Conservation (phyloP, 2,888 invertebrate genomes). For the Aleiodes testaceus region DNA sequence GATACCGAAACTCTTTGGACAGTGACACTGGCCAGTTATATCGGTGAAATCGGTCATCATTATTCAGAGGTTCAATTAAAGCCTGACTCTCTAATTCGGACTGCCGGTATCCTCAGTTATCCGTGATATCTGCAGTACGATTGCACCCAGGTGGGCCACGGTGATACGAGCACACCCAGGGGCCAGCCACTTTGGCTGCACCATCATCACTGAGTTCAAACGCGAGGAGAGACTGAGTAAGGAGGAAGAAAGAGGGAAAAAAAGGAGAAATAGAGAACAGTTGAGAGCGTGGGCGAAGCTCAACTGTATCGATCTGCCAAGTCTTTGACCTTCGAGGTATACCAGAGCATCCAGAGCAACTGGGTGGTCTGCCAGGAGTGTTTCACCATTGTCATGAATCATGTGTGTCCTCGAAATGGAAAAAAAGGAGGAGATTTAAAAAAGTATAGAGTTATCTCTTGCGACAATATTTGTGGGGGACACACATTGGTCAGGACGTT, state of each 20-base stretch:
- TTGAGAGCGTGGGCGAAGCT: conserved; percentile 64
- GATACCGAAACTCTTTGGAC: conserved; percentile 4
- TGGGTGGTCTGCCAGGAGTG: conserved; percentile 39
- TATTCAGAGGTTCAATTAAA: conserved; percentile 72
- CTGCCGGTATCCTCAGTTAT: conserved; percentile 63
- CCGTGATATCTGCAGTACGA: conserved; percentile 67
- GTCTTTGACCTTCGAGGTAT: conserved; percentile 57
- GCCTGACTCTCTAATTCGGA: conserved; percentile 68
- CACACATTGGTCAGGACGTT: conserved; percentile 9
- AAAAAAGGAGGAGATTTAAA: neutral
- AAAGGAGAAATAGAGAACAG: conserved; percentile 40
- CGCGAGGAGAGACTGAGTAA: conserved; percentile 49
- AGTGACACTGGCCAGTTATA: conserved; percentile 3
- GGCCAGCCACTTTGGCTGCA: neutral
- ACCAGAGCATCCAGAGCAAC: conserved; percentile 57
- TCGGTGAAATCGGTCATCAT: conserved; percentile 65
- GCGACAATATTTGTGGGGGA: conserved; percentile 14
- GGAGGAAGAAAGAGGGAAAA: conserved; percentile 41
- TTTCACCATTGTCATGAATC: conserved; percentile 40
- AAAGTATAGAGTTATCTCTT: neutral
- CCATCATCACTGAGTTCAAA: conserved; percentile 40
- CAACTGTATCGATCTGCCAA: conserved; percentile 67
- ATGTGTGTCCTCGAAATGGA: conserved; percentile 18
- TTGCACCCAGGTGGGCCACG: conserved; percentile 66
- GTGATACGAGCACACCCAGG: conserved; percentile 35